Evolutionary conservation across 2,797 vertebrate species (phyloP).

Genomic region (Smutsia gigantea): DNA sequence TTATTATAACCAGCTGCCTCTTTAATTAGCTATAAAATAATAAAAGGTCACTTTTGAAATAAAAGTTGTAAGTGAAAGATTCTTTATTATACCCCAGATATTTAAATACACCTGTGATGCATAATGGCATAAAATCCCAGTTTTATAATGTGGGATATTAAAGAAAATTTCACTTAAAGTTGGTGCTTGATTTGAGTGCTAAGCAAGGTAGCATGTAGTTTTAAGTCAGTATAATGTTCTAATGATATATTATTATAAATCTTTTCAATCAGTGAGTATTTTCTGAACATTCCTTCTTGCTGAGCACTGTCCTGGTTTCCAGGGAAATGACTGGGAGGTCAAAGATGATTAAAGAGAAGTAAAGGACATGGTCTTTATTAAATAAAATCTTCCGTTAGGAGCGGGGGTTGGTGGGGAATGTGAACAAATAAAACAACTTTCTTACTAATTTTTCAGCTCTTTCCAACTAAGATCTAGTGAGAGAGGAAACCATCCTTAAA

Average conservation of each 20-base stretch:
- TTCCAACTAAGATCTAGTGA: neutral
- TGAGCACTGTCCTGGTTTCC: neutral
- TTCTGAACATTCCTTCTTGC: neutral
- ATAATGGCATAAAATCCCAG: neutral
- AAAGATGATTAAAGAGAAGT: neutral
- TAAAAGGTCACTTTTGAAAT: constrained; percentile 67
- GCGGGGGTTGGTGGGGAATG: no score
- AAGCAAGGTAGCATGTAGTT: neutral
- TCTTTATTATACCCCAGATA: neutral
- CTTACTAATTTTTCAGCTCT: neutral
- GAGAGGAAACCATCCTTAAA: neutral
- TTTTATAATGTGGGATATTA: neutral
- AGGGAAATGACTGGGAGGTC: neutral
- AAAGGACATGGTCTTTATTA: neutral
- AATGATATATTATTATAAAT: neutral
- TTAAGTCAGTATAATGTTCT: neutral
- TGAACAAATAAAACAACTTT: neutral
- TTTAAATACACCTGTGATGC: constrained; percentile 13
- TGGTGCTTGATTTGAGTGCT: neutral
- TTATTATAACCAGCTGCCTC: constrained; percentile 36
- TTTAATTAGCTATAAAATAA: constrained; percentile 69
- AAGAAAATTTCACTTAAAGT: neutral
- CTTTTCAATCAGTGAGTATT: neutral
- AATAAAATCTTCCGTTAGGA: neutral
- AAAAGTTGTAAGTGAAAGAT: constrained; percentile 53